These are phyloP conservation scores for Ptychadena robeensis DNA, from an alignment of 2,797 vertebrate genomes.

Conservation along the genomic window DNA sequence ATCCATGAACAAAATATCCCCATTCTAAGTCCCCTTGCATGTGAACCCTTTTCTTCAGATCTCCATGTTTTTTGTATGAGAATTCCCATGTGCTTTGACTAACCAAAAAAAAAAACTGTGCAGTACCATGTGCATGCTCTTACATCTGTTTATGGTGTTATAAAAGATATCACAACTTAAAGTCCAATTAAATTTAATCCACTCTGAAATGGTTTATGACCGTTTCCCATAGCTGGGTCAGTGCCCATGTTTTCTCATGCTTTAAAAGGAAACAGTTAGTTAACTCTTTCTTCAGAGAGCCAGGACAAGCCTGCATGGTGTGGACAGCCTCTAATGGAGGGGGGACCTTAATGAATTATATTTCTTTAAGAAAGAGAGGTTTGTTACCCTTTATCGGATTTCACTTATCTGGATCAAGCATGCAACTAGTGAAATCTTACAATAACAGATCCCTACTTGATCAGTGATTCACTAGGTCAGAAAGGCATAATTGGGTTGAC, in stretches of 20 bases:
- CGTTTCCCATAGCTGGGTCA: constrained; percentile 38
- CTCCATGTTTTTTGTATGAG: not conserved
- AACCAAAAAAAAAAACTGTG: not conserved
- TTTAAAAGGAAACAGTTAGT: constrained; percentile 39
- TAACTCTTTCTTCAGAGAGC: not conserved
- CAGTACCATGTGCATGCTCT: constrained; percentile 2
- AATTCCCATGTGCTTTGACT: not conserved
- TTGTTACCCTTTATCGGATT: too few species aligned
- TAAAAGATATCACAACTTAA: constrained; percentile 50
- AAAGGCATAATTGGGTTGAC: too few species aligned
- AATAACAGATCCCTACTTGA: too few species aligned
- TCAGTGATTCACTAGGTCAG: too few species aligned
- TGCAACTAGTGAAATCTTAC: too few species aligned
- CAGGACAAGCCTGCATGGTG: not conserved
- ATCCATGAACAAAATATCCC: too few species aligned
- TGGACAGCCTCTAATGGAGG: not conserved
- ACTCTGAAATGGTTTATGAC: constrained; percentile 49
- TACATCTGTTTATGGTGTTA: constrained; percentile 43
- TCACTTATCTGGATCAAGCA: too few species aligned
- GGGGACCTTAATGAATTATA: not conserved
- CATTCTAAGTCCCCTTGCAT: not conserved
- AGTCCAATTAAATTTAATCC: constrained; percentile 56
- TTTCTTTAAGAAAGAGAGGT: too few species aligned
- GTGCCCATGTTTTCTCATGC: constrained; percentile 45
- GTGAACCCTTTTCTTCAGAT: not conserved